Percentiles rank a stretch among this genome's conserved stretches.
These are phyloP conservation scores for Heliconius ethilla DNA, from an alignment of 2,888 invertebrate species.

Conservation along the genomic window DNA sequence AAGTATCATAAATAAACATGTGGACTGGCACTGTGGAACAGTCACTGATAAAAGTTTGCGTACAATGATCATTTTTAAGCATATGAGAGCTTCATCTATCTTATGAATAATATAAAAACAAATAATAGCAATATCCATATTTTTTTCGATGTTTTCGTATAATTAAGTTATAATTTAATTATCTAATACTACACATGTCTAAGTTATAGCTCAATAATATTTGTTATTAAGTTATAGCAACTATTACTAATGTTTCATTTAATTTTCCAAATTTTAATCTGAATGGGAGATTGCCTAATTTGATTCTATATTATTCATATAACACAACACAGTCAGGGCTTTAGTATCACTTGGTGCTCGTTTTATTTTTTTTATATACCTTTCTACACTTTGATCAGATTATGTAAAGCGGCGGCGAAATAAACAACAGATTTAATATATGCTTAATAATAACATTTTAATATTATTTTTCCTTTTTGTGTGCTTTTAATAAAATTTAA, in stretches of 20 bases:
- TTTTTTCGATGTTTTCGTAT: not conserved
- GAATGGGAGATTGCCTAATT: not conserved
- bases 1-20: constrained; percentile 19
- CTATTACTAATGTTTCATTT: not conserved
- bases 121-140: not conserved
- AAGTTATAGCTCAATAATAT: not conserved
- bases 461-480: constrained; percentile 4
- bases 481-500: constrained; percentile 11
- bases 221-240: not conserved
- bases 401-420: not conserved
- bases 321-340: constrained; percentile 50
- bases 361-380: constrained; percentile 39
- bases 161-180: not conserved
- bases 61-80: constrained; percentile 60
- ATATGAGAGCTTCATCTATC: constrained; percentile 66
- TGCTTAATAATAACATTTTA: constrained; percentile 2
- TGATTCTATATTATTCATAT: constrained; percentile 40
- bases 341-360: constrained; percentile 44
- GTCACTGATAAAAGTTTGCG: not conserved
- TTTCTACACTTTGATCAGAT: not conserved
- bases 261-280: not conserved
- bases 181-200: not conserved
- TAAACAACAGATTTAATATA: not conserved
- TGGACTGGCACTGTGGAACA: not conserved
- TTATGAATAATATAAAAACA: constrained; percentile 24